Base-by-base conservation (phyloP, 2,797 vertebrate species). In the Oceanodroma leucorhoa region DNA sequence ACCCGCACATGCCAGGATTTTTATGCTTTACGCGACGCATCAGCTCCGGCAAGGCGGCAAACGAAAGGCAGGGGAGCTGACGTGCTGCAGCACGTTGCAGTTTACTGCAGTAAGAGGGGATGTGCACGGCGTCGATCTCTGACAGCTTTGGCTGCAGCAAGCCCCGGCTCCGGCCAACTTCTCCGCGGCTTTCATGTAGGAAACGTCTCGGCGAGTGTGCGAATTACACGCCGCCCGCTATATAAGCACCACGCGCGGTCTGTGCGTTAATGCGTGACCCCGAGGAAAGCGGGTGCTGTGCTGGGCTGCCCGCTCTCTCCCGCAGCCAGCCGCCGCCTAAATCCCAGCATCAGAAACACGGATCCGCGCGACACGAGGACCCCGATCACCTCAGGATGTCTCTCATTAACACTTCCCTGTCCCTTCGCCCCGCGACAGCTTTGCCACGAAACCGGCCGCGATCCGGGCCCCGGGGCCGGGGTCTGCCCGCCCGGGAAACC, bases 1-100 rank as follows among this genome's bases (percentile, higher is more conserved):
- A 3, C 14, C 23, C 0, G 51, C 64, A 17, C 62, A 11, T 0
- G 51, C 24, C 50, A 5, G 87, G 41, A 3, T 9, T 27, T 23
- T 1, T 29, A 1, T 2, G 41, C 50, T 7, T 5, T 1, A 3
- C 1, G 41, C 26, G 36, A 19, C 0, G 61, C 76, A 19, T 0
- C 51, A 13, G 75, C 65, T 3, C 53, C 41, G 38, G 51, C 65
- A 11, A 2, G 65, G 79, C 41, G 26, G 29, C 0, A 6, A 11
- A 7, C 32, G 53, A 3, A 13, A n/a, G 67, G 58, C 66, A 6
- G 17, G 1, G 71, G 48, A 21, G 86, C 6, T 46, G 93, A 15
- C 83, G 6, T 45, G 48, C 87, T 24, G 61, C 79, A 41, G 89
- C 58, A 21, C 15, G 24, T 2, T 57, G 90, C 81, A 18, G 67